These are phyloP conservation scores for Epirrita christyi DNA, from an alignment of 2,888 invertebrate species.

Conservation along the genomic window DNA sequence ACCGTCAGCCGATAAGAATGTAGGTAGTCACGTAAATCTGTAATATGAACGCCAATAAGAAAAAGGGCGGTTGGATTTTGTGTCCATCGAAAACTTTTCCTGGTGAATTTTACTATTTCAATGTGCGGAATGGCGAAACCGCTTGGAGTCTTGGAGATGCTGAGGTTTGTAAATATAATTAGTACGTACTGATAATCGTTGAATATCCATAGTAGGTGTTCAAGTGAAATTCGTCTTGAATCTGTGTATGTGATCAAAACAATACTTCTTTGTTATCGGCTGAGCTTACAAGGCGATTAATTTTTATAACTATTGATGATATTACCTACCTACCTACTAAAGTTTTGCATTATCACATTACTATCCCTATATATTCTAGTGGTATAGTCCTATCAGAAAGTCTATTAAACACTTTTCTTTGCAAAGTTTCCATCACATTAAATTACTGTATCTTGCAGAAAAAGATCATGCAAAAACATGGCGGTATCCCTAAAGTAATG, in stretches of 20 bases:
- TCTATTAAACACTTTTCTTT: no score
- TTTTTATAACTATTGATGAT: neutral
- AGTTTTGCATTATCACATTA: no score
- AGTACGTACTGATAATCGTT: neutral
- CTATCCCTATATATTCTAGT: no score
- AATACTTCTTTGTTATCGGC: neutral
- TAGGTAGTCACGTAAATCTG: conserved; percentile 3
- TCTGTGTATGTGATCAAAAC: no score
- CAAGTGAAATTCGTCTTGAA: no score
- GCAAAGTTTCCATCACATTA: no score
- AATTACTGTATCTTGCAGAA: conserved; percentile 8
- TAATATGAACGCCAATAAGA: conserved; percentile 50
- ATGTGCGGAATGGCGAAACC: conserved; percentile 60
- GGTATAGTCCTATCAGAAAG: no score
- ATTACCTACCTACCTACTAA: no score
- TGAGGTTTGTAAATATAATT: conserved; percentile 45
- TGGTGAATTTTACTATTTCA: conserved; percentile 71
- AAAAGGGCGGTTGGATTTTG: conserved; percentile 60
- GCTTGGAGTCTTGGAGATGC: conserved; percentile 58
- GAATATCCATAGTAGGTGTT: no score
- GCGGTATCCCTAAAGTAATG: conserved; percentile 2
- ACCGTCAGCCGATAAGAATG: neutral
- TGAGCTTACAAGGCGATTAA: neutral
- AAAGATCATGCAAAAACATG: conserved; percentile 8
- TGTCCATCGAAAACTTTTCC: conserved; percentile 67